Evolutionary conservation across 2,113 vertebrate genomes (phyloP).

Genomic region (Passer montanus): DNA sequence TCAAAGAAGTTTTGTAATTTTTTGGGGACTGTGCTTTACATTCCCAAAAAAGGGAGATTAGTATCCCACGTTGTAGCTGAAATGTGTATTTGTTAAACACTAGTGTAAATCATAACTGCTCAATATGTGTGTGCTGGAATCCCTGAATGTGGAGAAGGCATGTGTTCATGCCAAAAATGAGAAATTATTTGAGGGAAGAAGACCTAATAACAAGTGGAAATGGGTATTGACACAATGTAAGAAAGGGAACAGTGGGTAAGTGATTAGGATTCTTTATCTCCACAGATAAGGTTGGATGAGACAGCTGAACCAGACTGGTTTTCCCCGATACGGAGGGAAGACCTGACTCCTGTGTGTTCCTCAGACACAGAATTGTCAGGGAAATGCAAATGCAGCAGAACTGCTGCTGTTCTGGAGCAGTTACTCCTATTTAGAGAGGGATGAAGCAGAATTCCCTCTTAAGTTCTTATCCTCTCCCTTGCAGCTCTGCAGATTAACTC

Average conservation of each 20-base stretch:
- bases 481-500: not conserved
- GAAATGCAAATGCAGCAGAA: conserved; percentile 2
- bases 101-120: not conserved
- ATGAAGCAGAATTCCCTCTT: not conserved
- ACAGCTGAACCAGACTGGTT: not conserved
- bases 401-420: not conserved
- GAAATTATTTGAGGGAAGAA: not conserved
- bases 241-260: not conserved
- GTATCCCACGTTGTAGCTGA: not conserved
- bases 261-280: conserved; percentile 17
- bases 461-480: not conserved
- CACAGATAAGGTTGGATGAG: not conserved
- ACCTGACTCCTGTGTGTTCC: not conserved
- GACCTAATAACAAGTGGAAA: not conserved
- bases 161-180: not conserved
- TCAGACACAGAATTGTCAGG: not conserved
- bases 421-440: not conserved
- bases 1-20: not conserved
- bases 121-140: not conserved
- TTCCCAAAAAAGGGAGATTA: not conserved
- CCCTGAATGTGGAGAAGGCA: not conserved
- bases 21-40: not conserved
- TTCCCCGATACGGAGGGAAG: accelerated
- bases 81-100: not conserved
- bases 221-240: not conserved